Base-by-base conservation (phyloP, 1,140 invertebrate genomes). In the Prorops nasuta region DNA sequence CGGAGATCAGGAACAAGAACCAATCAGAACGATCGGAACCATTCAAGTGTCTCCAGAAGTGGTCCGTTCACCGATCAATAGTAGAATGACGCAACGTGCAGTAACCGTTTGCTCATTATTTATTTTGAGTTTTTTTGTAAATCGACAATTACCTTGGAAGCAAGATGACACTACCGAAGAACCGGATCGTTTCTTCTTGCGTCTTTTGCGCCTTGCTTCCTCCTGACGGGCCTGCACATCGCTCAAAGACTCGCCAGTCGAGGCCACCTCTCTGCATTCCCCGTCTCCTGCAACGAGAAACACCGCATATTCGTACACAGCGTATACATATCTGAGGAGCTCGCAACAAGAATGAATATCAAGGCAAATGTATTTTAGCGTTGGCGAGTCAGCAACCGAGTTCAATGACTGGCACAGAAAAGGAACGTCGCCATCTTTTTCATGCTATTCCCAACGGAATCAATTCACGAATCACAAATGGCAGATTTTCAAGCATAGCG, bases 111-210 rank as follows among this genome's bases (percentile, higher is more conserved):
- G 21, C 2, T 12, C 24, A 18, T 10, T 16, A n/a, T n/a, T n/a
- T n/a, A n/a, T n/a, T n/a, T n/a, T n/a, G n/a, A n/a, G n/a, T n/a
- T n/a, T n/a, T n/a, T n/a, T n/a, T n/a, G n/a, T n/a, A n/a, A n/a
- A n/a, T n/a, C n/a, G n/a, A n/a, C n/a, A n/a, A n/a, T 65, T 66
- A 91, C 90, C 90, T 86, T 91, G 88, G 77, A 94, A 94, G 74
- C 90, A 91, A 62, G 89, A 89, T 49, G 90, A 91, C 55, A 91
- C 88, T 49, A 92, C 79, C 44, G 89, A 92, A 63, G 88, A 89
- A 35, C 88, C 89, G 40, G 89, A 90, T 60, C 89, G 85, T 79
- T 91, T 92, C 85, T 92, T 92, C 82, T 88, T 92, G 58, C 89
- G 85, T 56, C 90, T 81, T 74, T 90, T 89, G 73, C 86, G 86